Conservation (phyloP, 2,888 invertebrate species). For the Aphodius sticticus region DNA sequence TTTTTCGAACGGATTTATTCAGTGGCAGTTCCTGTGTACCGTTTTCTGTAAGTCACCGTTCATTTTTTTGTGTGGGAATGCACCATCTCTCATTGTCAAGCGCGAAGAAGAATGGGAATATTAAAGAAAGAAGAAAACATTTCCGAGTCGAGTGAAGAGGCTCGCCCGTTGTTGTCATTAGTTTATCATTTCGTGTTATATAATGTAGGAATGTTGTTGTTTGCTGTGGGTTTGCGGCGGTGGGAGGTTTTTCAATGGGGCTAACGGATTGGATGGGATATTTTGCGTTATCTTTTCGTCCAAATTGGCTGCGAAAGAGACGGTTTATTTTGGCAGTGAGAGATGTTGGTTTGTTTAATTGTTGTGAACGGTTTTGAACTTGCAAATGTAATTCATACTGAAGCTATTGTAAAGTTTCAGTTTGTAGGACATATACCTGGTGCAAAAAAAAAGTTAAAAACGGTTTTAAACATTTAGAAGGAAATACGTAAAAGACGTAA, state of each 20-base stretch:
- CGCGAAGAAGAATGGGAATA: background rate
- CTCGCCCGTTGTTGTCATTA: background rate
- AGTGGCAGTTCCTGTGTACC: background rate
- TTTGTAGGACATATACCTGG: no score
- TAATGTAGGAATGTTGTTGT: background rate
- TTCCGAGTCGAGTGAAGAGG: background rate
- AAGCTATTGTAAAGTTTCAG: no score
- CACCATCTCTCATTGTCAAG: background rate
- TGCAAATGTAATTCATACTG: no score
- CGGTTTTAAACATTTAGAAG: no score
- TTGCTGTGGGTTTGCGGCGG: background rate
- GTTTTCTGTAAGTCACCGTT: conserved; percentile 4
- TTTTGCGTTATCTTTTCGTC: background rate
- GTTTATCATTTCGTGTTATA: background rate
- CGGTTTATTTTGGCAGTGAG: no score
- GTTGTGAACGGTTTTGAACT: no score
- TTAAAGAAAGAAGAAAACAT: background rate
- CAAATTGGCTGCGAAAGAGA: no score
- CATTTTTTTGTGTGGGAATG: background rate
- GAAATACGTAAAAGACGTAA: no score
- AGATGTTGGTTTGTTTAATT: no score
- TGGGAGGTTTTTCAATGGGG: background rate
- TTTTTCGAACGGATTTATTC: background rate
- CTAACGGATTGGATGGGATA: background rate
- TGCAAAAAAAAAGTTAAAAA: no score